These are phyloP conservation scores for Acanthopagrus latus DNA, from an alignment of 2,797 vertebrate genomes.

Conservation along the genomic window DNA sequence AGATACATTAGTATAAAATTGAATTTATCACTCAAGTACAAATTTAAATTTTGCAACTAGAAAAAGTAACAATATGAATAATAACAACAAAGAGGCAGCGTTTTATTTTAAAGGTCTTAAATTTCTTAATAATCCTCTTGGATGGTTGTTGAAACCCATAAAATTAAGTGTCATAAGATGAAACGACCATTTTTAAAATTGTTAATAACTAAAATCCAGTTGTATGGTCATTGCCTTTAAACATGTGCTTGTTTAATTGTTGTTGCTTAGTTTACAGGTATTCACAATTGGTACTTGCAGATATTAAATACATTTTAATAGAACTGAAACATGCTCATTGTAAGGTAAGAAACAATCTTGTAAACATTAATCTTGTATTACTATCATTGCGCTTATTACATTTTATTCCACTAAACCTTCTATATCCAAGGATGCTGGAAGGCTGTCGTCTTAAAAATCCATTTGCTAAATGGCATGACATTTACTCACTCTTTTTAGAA, in stretches of 20 bases:
- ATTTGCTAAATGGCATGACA: constrained; percentile 7
- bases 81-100: neutral
- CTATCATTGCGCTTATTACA: neutral
- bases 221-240: neutral
- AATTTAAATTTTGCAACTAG: neutral
- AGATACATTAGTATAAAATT: neutral
- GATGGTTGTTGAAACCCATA: neutral
- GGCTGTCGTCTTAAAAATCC: neutral
- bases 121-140: too few species aligned
- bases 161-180: neutral
- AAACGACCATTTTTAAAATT: neutral
- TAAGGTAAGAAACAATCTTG: neutral
- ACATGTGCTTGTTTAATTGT: neutral
- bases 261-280: neutral
- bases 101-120: too few species aligned
- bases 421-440: neutral
- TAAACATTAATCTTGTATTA: constrained; percentile 33
- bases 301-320: neutral
- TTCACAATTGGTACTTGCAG: neutral
- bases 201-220: neutral
- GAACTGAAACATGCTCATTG: neutral
- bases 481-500: constrained; percentile 1
- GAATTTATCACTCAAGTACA: neutral
- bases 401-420: neutral
- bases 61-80: neutral